Base-by-base conservation (phyloP, 2,797 vertebrate species). In the Sebastes oblongus region DNA sequence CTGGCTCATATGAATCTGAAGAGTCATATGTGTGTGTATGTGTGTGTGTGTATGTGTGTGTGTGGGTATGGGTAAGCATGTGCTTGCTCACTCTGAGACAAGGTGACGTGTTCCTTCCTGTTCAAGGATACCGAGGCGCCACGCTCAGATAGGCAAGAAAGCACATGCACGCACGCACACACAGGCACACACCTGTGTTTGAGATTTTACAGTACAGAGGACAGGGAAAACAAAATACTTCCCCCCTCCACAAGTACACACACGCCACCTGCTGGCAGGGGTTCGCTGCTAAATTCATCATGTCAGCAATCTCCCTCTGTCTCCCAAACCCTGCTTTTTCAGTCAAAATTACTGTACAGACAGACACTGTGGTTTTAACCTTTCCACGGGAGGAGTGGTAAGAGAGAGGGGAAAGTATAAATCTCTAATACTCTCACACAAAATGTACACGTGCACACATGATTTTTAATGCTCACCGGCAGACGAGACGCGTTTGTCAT, bases 1-100 rank as follows among this genome's bases (percentile, higher is more conserved):
- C 93, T 93, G 93, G 93, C 93, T 94, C 92, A 93, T 94, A 89
- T 92, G 91, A 94, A 92, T 94, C 91, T 93, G 91, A 94, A 91
- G 82, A 89, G 87, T 90, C 79, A 81, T 87, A 86, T 80, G 72
- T 34, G 46, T 54, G 72, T 82, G 66, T 62, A 54, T 72, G 78
- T 22, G 73, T 72, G 78, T 22, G 73, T 79, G 77, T 77, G 82
- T 69, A 75, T 42, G 66, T 59, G 77, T 36, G 61, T 77, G 82
- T 69, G 77, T 42, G 66, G 66, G 72, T 36, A 58, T 66, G 83
- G 27, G 54, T 77, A 42, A 65, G 66, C 72, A 55, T 54, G 80
- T 66, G 64, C 82, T 85, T 76, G 80, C 78, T 82, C 56, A 39
- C 55, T 62, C 14, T 56, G 61, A 69, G 75, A 87, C 64, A 32